Evolutionary conservation across 2,113 vertebrate genomes (phyloP).

Genomic region (Lipophrys pholis): DNA sequence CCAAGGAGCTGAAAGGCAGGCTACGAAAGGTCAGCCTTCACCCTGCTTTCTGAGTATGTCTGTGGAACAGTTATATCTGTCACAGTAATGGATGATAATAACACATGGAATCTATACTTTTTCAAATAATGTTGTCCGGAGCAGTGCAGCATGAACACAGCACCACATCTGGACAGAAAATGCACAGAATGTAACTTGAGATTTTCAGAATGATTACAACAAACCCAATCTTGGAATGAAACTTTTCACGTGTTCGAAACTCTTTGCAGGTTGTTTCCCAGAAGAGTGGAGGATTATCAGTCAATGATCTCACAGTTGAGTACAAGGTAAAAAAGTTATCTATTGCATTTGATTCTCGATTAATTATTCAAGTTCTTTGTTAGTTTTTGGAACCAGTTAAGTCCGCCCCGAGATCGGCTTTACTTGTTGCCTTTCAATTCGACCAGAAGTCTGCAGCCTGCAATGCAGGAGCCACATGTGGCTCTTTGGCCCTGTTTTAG

Average conservation of each 20-base stretch:
- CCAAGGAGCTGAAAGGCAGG: no score
- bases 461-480: no score
- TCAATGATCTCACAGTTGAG: conserved; percentile 84
- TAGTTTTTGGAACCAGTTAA: neutral
- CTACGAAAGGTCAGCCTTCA: no score
- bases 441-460: neutral
- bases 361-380: neutral
- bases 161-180: neutral
- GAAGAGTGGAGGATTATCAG: conserved; percentile 81
- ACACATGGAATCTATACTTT: neutral
- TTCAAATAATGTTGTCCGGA: neutral
- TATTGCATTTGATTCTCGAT: neutral
- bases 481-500: no score
- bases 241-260: neutral
- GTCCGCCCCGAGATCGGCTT: neutral
- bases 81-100: neutral
- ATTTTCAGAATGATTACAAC: neutral
- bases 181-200: neutral
- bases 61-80: neutral
- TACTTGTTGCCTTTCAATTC: neutral
- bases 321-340: conserved; percentile 85
- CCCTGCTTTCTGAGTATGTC: no score
- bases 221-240: neutral
- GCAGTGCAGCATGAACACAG: neutral
- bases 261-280: conserved; percentile 78